Evolutionary conservation across 2,797 vertebrate genomes (phyloP), one percentile per base, ranked within the genome.

Genomic region (Varecia variegata): DNA sequence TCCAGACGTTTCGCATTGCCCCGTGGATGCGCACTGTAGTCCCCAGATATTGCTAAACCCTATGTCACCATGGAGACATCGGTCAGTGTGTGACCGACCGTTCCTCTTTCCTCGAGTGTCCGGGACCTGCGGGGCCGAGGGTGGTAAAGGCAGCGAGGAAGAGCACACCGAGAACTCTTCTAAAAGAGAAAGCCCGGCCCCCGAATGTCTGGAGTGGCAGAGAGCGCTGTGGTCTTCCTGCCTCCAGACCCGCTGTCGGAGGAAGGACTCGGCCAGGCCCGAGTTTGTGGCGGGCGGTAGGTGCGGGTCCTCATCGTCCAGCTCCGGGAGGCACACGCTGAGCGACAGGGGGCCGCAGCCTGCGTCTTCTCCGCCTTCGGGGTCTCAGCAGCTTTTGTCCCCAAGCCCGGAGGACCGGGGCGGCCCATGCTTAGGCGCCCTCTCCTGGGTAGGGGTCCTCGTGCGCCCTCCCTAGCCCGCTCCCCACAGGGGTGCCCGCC

Each of bases 341-440:
- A 7, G 23, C 32, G 17, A 65, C 32, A 45, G 35, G 27, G n/a
- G 18, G 27, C 58, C 20, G 25, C 32, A 15, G 54, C 81, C 58
- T 12, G 58, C 35, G 45, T 84, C 54, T 85, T 79, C 71, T 12
- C n/a, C 7, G 62, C 65, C 70, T 67, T 80, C 11, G 3, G 25
- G 62, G 27, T 70, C 30, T 94, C 35, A 13, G 43, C n/a, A 80
- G 92, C 87, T 96, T 96, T 96, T 93, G 90, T 93, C 73, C 65
- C 52, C 27, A 25, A 67, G 40, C 43, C 25, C 2, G 1, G 52
- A 47, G 32, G 21, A 12, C 47, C 12, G 5, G 60, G 56, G 4
- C 11, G 0, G 62, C 67, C 81, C 54, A 2, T 62, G 32, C 35
- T 92, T 71, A 20, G 35, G 60, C 27, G 40, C 86, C 47, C 76